Evolutionary conservation across 2,888 invertebrate genomes (phyloP).

Genomic region (Trypoxylon attenuatum): DNA sequence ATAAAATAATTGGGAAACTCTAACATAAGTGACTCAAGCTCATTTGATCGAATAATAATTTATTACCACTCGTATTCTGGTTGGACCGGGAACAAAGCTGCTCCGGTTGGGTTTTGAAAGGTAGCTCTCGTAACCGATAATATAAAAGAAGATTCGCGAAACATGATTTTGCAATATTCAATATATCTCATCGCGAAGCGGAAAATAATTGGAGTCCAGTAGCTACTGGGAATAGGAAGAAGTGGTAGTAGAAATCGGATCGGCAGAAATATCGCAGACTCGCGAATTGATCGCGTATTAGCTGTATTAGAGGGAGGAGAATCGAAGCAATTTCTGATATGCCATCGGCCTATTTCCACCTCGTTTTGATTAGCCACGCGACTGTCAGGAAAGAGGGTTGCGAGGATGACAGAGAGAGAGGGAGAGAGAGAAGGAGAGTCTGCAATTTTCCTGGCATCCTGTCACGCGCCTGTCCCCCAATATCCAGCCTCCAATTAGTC

Average conservation of each 20-base stretch:
- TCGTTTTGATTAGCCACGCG: constrained; percentile 53
- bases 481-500: constrained; percentile 53
- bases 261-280: constrained; percentile 8
- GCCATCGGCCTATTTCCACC: constrained; percentile 58
- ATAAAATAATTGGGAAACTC: too few relatives aligned
- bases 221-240: too few relatives aligned
- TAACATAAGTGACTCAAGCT: too few relatives aligned
- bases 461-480: constrained; percentile 48
- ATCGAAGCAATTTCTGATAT: constrained; percentile 59
- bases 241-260: too few relatives aligned
- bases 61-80: too few relatives aligned
- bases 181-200: not conserved
- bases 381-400: too few relatives aligned
- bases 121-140: too few relatives aligned
- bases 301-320: constrained; percentile 25
- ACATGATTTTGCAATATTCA: not conserved
- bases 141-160: not conserved
- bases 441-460: constrained; percentile 62
- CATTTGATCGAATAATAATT: too few relatives aligned
- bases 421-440: constrained; percentile 37
- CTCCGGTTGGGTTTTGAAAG: too few relatives aligned
- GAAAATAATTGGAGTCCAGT: too few relatives aligned
- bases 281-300: constrained; percentile 40
- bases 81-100: too few relatives aligned
- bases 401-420: too few relatives aligned